phyloP scores from a whole-genome alignment of 1,140 invertebrate genomes.

The Dinoponera quadriceps region DNA sequence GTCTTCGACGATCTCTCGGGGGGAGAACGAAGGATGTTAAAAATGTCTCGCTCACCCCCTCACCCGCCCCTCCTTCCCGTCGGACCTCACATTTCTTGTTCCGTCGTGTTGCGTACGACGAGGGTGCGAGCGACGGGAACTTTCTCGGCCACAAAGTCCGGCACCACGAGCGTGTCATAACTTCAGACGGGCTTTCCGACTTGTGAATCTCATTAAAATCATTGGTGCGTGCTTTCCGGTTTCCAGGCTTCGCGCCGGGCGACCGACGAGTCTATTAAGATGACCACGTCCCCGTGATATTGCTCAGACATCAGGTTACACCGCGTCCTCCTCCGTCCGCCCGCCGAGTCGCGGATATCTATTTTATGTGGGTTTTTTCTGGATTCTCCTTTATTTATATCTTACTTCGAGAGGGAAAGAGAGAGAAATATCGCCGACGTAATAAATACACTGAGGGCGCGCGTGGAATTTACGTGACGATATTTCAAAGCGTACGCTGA shows the following conservation, averaged over 20 bases:
- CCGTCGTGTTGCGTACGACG: not conserved
- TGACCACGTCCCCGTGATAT: slow-evolving; percentile 85
- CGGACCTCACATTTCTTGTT: slow-evolving; percentile 49
- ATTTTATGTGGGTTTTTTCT: not conserved
- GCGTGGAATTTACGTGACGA: not conserved
- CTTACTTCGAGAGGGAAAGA: not conserved
- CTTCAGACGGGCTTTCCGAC: slow-evolving; percentile 73
- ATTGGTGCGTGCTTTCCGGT: slow-evolving; percentile 82
- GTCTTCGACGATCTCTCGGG: not conserved
- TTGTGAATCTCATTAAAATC: slow-evolving; percentile 85
- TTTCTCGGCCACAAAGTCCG: slow-evolving; percentile 61
- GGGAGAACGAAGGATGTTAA: not conserved
- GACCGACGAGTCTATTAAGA: slow-evolving; percentile 82
- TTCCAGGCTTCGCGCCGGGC: slow-evolving; percentile 73
- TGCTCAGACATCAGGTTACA: slow-evolving; percentile 77
- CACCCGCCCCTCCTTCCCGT: slow-evolving; percentile 6
- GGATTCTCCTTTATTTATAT: not conserved
- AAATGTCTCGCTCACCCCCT: slow-evolving; percentile 1
- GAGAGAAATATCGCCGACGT: not conserved
- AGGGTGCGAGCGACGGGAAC: slow-evolving; percentile 14
- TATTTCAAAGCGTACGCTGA: not conserved
- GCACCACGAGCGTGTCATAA: slow-evolving; percentile 69
- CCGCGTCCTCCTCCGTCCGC: slow-evolving; percentile 30
- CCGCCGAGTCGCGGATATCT: not conserved
- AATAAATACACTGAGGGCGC: not conserved